Conservation (phyloP, 2,113 vertebrate genomes). For the Proterorhinus semilunaris region DNA sequence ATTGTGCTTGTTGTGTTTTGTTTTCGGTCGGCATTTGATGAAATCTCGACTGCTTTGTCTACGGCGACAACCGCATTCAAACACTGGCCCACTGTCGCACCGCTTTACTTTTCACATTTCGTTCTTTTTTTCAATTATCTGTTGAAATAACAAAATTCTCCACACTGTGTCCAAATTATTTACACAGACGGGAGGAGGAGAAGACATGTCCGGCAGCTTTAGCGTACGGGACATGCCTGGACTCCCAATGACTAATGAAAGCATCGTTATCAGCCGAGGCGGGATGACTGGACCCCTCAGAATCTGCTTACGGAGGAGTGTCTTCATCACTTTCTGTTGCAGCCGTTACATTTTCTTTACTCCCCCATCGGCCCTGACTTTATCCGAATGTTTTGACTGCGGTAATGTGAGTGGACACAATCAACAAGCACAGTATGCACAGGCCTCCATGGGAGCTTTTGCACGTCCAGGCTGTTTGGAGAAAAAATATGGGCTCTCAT, state of each 20-base stretch:
- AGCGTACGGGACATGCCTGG: slow-evolving; percentile 52
- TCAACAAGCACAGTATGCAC: slow-evolving; percentile 41
- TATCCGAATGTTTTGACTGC: slow-evolving; percentile 55
- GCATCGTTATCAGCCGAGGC: slow-evolving; percentile 58
- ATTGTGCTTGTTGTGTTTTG: no score
- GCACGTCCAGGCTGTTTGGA: slow-evolving; percentile 40
- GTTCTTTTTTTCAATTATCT: slow-evolving; percentile 28
- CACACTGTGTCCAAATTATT: slow-evolving; percentile 33
- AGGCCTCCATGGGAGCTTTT: slow-evolving; percentile 43
- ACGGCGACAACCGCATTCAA: no score
- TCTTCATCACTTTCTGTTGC: slow-evolving; percentile 54
- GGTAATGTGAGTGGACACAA: slow-evolving; percentile 61
- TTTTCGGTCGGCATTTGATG: no score
- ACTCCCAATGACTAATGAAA: slow-evolving; percentile 63
- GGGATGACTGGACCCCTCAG: slow-evolving; percentile 40
- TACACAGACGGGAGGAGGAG: slow-evolving; percentile 16
- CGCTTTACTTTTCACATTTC: slow-evolving; percentile 39
- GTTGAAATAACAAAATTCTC: slow-evolving; percentile 8
- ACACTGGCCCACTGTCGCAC: no score
- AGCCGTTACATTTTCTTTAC: slow-evolving; percentile 44
- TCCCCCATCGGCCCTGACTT: slow-evolving; percentile 53
- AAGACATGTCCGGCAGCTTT: slow-evolving; percentile 37
- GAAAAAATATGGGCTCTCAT: slow-evolving; percentile 30
- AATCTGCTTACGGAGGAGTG: slow-evolving; percentile 58
- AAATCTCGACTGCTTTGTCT: no score